Percentiles rank a stretch among this genome's conserved stretches.
phyloP scores from a whole-genome alignment of 2,888 invertebrate genomes.

The Acanthococcus lagerstroemiae region DNA sequence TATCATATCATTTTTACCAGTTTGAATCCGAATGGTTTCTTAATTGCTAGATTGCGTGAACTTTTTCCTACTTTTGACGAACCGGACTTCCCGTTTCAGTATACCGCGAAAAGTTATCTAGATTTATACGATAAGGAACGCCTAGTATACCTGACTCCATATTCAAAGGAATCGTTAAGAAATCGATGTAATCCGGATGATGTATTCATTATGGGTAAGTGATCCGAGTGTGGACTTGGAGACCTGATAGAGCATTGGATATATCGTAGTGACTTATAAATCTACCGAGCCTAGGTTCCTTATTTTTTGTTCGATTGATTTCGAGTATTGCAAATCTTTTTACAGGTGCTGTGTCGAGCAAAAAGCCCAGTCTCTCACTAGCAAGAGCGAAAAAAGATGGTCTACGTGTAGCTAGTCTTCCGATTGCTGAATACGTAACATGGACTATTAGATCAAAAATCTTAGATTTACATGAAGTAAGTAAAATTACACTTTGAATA shows the following conservation, averaged over 20 bases:
- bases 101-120: neutral
- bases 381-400: neutral
- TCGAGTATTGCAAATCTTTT: neutral
- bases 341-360: neutral
- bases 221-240: no score
- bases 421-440: neutral
- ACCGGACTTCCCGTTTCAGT: neutral
- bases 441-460: neutral
- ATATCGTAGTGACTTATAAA: neutral
- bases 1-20: neutral
- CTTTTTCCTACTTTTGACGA: neutral
- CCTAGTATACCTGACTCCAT: neutral
- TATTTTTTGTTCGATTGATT: neutral
- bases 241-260: no score
- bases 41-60: neutral
- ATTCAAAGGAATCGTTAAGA: neutral
- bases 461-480: neutral
- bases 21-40: neutral
- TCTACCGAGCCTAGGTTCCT: neutral
- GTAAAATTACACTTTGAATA: no score
- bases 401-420: neutral
- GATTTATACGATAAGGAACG: neutral
- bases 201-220: neutral
- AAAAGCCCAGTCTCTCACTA: neutral
- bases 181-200: neutral